These are phyloP conservation scores for Nanorana parkeri DNA, from an alignment of 2,113 vertebrate species.

Conservation along the genomic window DNA sequence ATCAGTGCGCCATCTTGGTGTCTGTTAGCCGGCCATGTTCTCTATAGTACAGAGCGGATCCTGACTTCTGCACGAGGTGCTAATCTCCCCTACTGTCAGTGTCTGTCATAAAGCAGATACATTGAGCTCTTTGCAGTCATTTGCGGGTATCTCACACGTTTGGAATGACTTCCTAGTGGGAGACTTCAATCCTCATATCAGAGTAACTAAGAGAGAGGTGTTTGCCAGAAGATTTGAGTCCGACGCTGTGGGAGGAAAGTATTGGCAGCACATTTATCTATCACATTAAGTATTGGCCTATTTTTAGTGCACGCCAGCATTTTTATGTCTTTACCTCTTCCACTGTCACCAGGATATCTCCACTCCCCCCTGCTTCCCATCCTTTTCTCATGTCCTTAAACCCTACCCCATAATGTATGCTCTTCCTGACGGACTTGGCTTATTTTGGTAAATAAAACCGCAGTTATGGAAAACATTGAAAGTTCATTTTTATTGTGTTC, in stretches of 20 bases:
- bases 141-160: constrained; percentile 21
- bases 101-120: constrained; percentile 52
- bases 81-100: constrained; percentile 46
- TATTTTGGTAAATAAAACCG: neutral
- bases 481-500: no score
- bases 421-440: neutral
- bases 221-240: constrained; percentile 37
- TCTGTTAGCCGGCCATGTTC: constrained; percentile 1
- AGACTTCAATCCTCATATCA: neutral
- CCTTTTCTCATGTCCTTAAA: neutral
- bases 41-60: neutral
- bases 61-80: constrained; percentile 38
- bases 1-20: neutral
- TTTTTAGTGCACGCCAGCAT: constrained; percentile 10
- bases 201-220: neutral
- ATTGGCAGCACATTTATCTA: constrained; percentile 32
- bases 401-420: neutral
- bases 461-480: neutral
- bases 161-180: neutral
- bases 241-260: constrained; percentile 17
- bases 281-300: constrained; percentile 1
- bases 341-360: neutral
- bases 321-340: neutral
- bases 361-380: neutral
- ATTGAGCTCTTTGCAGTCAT: constrained; percentile 3